Percentiles rank a stretch among this genome's conserved stretches.
These are phyloP conservation scores for Sthenelais limicola DNA, from an alignment of 2,888 invertebrate genomes.

Conservation along the genomic window DNA sequence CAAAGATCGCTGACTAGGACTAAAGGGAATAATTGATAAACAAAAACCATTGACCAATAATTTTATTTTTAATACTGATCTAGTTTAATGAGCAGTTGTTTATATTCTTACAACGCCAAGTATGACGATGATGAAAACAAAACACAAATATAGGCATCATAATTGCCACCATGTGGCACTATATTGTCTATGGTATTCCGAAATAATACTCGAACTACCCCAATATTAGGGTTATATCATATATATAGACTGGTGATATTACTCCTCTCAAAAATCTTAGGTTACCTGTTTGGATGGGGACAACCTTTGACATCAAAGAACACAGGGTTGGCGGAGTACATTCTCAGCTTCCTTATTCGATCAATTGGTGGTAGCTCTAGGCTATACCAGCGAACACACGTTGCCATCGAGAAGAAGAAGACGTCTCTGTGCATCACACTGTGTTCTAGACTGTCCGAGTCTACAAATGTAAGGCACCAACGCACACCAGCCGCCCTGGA, in stretches of 20 bases:
- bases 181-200: too few species aligned
- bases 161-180: too few species aligned
- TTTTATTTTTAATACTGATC: too few species aligned
- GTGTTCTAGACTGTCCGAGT: slow-evolving; percentile 55
- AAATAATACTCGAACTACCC: too few species aligned
- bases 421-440: slow-evolving; percentile 54
- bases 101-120: too few species aligned
- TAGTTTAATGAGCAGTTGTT: too few species aligned
- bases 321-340: slow-evolving; percentile 65
- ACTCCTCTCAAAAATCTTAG: too few species aligned
- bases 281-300: slow-evolving; percentile 61
- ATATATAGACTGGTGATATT: too few species aligned
- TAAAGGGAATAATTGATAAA: slow-evolving; percentile 49
- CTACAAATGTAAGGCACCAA: slow-evolving; percentile 59
- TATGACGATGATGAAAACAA: too few species aligned
- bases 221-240: too few species aligned
- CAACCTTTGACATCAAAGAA: slow-evolving; percentile 61
- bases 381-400: slow-evolving; percentile 61
- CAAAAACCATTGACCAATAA: too few species aligned
- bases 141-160: too few species aligned
- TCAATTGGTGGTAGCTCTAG: slow-evolving; percentile 56
- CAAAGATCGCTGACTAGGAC: slow-evolving; percentile 63
- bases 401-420: slow-evolving; percentile 60
- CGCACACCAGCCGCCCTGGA: slow-evolving; percentile 38
- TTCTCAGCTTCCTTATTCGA: slow-evolving; percentile 54